phyloP scores from a whole-genome alignment of 2,113 vertebrate species.

The Gallinago media region DNA sequence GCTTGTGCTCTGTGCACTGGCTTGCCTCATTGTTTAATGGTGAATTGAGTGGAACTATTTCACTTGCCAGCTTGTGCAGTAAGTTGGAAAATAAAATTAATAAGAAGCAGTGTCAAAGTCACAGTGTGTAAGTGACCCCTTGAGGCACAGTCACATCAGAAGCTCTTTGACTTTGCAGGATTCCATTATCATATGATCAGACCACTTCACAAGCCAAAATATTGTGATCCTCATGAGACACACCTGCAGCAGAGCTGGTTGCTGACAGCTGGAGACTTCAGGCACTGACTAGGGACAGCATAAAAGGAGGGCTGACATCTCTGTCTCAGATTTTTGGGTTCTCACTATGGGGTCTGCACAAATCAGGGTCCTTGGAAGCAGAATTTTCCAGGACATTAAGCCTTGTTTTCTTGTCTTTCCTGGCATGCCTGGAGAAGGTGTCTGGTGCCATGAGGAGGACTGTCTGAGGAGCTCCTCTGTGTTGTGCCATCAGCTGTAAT shows the following conservation, averaged over 20 bases:
- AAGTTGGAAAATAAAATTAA: conserved; percentile 20
- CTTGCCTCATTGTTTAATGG: neutral
- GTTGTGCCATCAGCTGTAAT: neutral
- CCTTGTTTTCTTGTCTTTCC: neutral
- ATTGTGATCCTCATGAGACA: neutral
- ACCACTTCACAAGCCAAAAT: neutral
- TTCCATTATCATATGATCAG: rapidly evolving
- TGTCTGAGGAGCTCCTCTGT: neutral
- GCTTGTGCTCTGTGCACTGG: neutral
- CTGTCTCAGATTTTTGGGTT: neutral
- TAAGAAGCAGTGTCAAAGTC: neutral
- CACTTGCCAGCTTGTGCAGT: neutral
- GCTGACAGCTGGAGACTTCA: rapidly evolving
- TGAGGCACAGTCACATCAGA: rapidly evolving
- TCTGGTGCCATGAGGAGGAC: neutral
- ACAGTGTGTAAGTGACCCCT: neutral
- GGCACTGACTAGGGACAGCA: neutral
- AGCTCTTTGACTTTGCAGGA: neutral
- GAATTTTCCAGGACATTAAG: neutral
- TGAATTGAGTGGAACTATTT: neutral
- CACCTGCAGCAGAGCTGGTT: neutral
- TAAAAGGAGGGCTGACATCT: neutral
- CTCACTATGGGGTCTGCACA: neutral
- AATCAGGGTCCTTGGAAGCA: neutral
- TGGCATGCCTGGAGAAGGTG: neutral